Conservation (phyloP, 2,797 vertebrate species). For the Philypnodon macrostomus region DNA sequence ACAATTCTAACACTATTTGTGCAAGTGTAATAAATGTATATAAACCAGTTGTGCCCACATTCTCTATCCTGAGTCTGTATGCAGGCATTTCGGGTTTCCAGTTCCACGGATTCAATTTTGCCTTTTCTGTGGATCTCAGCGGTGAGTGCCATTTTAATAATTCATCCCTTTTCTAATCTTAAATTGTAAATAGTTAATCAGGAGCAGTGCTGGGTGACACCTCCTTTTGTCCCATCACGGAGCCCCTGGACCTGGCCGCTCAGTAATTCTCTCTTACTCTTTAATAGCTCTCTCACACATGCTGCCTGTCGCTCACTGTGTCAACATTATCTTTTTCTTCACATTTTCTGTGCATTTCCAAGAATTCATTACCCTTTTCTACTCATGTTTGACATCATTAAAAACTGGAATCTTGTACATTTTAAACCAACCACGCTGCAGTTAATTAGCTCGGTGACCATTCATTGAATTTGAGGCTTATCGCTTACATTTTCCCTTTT, state of each 20-base stretch:
- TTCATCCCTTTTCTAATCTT: slow-evolving; percentile 50
- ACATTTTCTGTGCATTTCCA: background rate
- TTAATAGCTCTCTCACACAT: background rate
- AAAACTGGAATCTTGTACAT: no score
- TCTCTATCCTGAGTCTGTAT: background rate
- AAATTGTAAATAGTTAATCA: slow-evolving; percentile 60
- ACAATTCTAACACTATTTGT: no score
- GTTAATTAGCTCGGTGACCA: no score
- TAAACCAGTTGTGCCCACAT: background rate
- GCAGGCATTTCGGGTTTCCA: background rate
- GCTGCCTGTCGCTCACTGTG: background rate
- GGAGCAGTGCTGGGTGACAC: slow-evolving; percentile 40
- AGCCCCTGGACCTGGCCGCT: slow-evolving; percentile 4
- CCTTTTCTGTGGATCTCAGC: slow-evolving; percentile 20
- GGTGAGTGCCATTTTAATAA: slow-evolving; percentile 42
- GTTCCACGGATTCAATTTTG: background rate
- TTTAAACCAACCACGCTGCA: background rate
- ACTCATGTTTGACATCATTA: background rate
- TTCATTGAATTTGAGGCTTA: no score
- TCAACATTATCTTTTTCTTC: background rate
- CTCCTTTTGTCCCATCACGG: slow-evolving; percentile 23
- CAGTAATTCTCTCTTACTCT: background rate
- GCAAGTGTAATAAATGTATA: no score
- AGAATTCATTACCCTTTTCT: background rate
- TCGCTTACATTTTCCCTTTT: no score